phyloP scores from a whole-genome alignment of 2,888 invertebrate genomes.

The Dioctria linearis region DNA sequence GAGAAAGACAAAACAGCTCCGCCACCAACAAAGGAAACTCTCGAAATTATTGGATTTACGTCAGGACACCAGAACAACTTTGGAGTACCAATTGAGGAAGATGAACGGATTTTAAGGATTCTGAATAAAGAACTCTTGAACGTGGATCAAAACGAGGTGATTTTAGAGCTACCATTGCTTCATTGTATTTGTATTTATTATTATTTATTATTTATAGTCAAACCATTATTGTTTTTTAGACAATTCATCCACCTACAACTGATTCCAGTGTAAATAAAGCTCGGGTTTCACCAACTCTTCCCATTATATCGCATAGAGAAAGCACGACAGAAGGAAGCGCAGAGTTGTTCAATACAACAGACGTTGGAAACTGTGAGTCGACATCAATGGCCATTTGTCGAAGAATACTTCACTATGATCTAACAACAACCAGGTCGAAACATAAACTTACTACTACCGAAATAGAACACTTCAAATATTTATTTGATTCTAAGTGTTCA shows the following conservation, averaged over 20 bases:
- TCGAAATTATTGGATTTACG: constrained; percentile 70
- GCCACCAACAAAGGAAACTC: constrained; percentile 58
- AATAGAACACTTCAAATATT: constrained; percentile 75
- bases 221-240: constrained; percentile 41
- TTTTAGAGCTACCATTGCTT: neutral
- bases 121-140: constrained; percentile 65
- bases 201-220: neutral
- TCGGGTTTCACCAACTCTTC: constrained; percentile 78
- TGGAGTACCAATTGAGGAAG: constrained; percentile 76
- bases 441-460: constrained; percentile 63
- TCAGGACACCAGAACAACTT: constrained; percentile 78
- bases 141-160: constrained; percentile 59
- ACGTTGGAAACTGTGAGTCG: constrained; percentile 66
- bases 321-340: constrained; percentile 66
- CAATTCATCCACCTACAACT: constrained; percentile 71
- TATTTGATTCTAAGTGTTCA: constrained; percentile 78
- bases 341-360: constrained; percentile 38
- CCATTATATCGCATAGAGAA: constrained; percentile 71
- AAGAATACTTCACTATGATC: constrained; percentile 79
- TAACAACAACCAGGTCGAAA: constrained; percentile 72
- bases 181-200: neutral
- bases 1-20: constrained; percentile 29
- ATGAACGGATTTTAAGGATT: constrained; percentile 71
- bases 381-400: constrained; percentile 72
- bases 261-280: constrained; percentile 73